Base-by-base conservation (phyloP, 2,113 vertebrate species). In the Todiramphus saurophagus region DNA sequence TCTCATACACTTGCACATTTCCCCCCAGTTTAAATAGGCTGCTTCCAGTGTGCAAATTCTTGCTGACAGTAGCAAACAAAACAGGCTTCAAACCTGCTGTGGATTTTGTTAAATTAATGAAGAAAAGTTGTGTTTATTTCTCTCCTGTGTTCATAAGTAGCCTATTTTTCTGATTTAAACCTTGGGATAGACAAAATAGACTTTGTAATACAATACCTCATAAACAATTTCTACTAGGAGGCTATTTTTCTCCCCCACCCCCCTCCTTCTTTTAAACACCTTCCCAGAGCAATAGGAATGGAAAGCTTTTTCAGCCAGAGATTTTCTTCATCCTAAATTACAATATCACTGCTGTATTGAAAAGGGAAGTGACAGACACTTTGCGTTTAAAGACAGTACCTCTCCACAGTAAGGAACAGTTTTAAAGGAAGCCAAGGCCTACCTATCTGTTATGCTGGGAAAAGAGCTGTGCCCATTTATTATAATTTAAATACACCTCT, bases 21-120 rank as follows among this genome's bases (percentile, higher is more conserved):
- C 10, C 16, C 20, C 7, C 18, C 13, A 37, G 60, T 66, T 89
- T 69, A 53, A 84, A 73, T 8, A 55, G 46, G 31, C 53, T 74
- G 35, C 66, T 77, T 73, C 58, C 59, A 37, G 41, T 5, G 12
- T 64, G 17, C 41, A 85, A 64, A 64, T 89, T 68, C 30, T 70
- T 73, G 24, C 76, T 62, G 44, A 74, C 20, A 69, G 31, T 10
- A 50, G 48, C 1, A 5, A 82, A 41, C 10, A 84, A 23, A 83
- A 87, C 55, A 15, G 35, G 23, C 31, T 60, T 92, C 81, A 89
- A 91, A 77, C 11, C 7, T 56, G 30, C 21, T 24, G 37, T 56
- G 72, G 70, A 84, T 89, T 91, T 93, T 85, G 13, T 91, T 90
- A 77, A 87, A 82, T 66, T 69, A 89, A 64, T 88, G 63, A 77